Conservation (phyloP, 2,113 vertebrate species). For the Hippocampus abdominalis region DNA sequence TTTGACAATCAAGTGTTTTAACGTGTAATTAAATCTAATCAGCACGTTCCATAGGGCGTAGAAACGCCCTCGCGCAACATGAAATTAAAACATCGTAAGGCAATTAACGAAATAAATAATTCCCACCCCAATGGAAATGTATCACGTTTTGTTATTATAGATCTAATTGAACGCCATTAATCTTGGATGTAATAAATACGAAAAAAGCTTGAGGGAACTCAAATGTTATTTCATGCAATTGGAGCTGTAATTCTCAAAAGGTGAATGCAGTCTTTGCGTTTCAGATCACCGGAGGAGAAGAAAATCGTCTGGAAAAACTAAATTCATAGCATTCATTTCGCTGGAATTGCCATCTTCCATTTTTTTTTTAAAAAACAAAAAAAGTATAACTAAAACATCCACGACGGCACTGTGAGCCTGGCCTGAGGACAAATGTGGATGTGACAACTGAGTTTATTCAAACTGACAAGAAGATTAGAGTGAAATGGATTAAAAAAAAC, state of each 20-base stretch:
- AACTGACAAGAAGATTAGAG: slow-evolving; percentile 21
- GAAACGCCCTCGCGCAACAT: slow-evolving; percentile 9
- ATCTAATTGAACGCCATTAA: background rate
- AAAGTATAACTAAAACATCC: background rate
- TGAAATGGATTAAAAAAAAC: slow-evolving; percentile 1
- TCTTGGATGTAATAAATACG: background rate
- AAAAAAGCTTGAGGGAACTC: slow-evolving; percentile 8
- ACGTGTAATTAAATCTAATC: slow-evolving; percentile 53
- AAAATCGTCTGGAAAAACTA: background rate
- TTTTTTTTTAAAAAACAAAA: slow-evolving; percentile 6
- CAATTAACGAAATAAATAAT: slow-evolving; percentile 7
- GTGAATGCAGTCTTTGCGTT: slow-evolving; percentile 2
- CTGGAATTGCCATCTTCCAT: slow-evolving; percentile 20
- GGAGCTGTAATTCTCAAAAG: slow-evolving; percentile 14
- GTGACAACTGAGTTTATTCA: slow-evolving; percentile 30
- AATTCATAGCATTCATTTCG: background rate
- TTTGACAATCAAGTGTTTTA: slow-evolving; percentile 48
- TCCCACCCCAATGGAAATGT: background rate
- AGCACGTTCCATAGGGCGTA: slow-evolving; percentile 21
- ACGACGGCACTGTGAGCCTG: background rate
- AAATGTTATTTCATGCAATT: background rate
- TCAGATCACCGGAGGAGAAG: slow-evolving; percentile 7
- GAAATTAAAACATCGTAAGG: slow-evolving; percentile 14
- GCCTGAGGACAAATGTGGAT: slow-evolving; percentile 1
- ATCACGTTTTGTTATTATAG: background rate